Evolutionary conservation across 2,797 vertebrate species (phyloP), one percentile per base, ranked within the genome.

Genomic region (Centropyge bicolor): DNA sequence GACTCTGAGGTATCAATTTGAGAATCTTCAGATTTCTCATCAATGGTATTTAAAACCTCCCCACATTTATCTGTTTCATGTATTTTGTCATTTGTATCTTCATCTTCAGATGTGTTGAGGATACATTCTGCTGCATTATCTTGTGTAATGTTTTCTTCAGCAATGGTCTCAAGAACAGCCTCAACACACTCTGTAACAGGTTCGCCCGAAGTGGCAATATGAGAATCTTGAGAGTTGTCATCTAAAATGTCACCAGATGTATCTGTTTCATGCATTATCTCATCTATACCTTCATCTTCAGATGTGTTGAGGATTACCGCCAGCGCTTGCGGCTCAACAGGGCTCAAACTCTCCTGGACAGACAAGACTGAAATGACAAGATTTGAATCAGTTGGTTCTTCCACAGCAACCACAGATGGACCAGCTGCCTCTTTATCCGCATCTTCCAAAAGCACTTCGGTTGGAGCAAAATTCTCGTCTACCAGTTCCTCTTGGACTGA

Each of bases 91-190:
- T 69, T 38, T 9, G 9, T 24, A 40, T 17, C 46, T 49, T 61
- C 24, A 5, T 80, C 49, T 46, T 70, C 54, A 8, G 3, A 2
- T 36, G 43, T 43, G 8, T 69, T 10, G 0, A 31, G 0, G 27
- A 31, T 10, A n/a, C 31, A 9, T 43, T 64, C 46, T 16, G 36
- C 10, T 27, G 1, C 20, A 17, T 14, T 48, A 31, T 66, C 22
- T 16, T 82, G 57, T 16, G 12, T 14, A 27, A 67, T 24, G 46
- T 38, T 80, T 69, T 79, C 64, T 40, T 76, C 55, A 7, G 17
- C 60, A 20, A 27, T 70, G 36, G 46, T 27, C 19, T 80, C 56
- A 2, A 74, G 13, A 64, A 36, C 2, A 6, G 16, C 54, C 20
- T 79, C 27, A 4, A 22, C 31, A n/a, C 16, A 11, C 54, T 61